These are phyloP conservation scores for Blera fallax DNA, from an alignment of 2,888 invertebrate genomes.

Conservation along the genomic window DNA sequence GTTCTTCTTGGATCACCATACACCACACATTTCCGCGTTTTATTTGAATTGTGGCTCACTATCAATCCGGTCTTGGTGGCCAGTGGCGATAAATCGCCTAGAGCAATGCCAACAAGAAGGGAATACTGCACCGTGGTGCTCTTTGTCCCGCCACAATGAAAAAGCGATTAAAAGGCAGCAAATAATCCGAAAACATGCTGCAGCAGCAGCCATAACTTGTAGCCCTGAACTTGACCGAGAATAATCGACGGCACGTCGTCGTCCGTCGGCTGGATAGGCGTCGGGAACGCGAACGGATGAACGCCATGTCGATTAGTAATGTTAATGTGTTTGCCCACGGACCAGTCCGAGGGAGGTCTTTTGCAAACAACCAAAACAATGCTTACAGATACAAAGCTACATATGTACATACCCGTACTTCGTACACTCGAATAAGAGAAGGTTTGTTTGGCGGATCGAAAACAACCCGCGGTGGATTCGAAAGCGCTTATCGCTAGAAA, in stretches of 20 bases:
- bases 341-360: not conserved
- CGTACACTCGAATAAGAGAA: too few species aligned
- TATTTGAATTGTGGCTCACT: slow-evolving; percentile 17
- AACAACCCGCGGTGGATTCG: not conserved
- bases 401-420: too few species aligned
- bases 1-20: not conserved
- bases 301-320: not conserved
- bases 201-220: not conserved
- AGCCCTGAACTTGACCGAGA: slow-evolving; percentile 62
- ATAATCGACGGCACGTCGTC: slow-evolving; percentile 32
- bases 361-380: not conserved
- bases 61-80: slow-evolving; percentile 26
- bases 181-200: slow-evolving; percentile 16
- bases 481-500: slow-evolving; percentile 13
- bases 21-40: not conserved
- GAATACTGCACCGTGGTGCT: slow-evolving; percentile 10
- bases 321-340: slow-evolving; percentile 9
- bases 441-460: not conserved
- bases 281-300: not conserved
- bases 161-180: slow-evolving; percentile 39
- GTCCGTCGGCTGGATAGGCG: not conserved
- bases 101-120: not conserved
- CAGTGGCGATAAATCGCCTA: slow-evolving; percentile 37
- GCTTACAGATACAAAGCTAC: not conserved
- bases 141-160: slow-evolving; percentile 43